These are phyloP conservation scores for Rutilus rutilus DNA, from an alignment of 2,113 vertebrate species.

Conservation along the genomic window DNA sequence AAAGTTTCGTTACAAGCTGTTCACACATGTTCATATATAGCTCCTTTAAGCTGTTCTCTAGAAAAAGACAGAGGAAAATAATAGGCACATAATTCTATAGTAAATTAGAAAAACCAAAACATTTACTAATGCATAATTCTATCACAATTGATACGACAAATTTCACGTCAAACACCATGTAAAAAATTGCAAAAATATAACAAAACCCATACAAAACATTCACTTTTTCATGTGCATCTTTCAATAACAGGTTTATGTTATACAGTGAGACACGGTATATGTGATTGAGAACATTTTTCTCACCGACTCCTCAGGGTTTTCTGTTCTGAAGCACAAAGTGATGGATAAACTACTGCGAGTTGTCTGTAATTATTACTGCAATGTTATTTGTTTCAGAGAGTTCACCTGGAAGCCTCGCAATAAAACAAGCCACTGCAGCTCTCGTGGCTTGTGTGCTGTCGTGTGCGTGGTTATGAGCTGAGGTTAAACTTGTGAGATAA, in stretches of 20 bases:
- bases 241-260: neutral
- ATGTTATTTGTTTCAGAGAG: neutral
- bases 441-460: neutral
- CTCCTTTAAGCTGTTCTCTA: neutral
- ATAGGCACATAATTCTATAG: neutral
- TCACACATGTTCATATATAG: too few species aligned
- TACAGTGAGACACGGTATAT: neutral
- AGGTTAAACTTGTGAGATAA: neutral
- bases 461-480: conserved; percentile 30
- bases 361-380: neutral
- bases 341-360: neutral
- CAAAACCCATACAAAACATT: neutral
- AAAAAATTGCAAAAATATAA: neutral
- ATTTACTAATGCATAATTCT: neutral
- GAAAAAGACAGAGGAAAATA: neutral
- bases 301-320: neutral
- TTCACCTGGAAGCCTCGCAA: neutral
- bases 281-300: neutral
- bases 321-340: neutral
- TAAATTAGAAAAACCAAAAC: neutral
- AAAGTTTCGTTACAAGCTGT: too few species aligned
- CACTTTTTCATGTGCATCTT: neutral
- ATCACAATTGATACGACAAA: neutral
- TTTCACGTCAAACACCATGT: neutral
- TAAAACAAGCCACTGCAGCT: conserved; percentile 11